phyloP scores from a whole-genome alignment of 2,113 vertebrate species.

The Alces alces region DNA sequence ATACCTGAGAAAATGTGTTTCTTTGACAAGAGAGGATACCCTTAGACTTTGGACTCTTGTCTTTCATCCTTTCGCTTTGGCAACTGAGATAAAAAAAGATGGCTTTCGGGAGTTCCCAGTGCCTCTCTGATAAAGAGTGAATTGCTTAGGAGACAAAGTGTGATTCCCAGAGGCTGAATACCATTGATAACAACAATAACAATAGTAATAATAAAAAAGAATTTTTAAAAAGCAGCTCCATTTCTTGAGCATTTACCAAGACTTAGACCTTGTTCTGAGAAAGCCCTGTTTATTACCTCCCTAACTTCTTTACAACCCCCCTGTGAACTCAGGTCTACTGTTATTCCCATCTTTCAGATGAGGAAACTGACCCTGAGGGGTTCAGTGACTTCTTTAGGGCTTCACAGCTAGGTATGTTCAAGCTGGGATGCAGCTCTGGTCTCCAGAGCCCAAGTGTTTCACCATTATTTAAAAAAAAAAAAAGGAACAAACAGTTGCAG shows the following conservation, averaged over 20 bases:
- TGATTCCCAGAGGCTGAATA: constrained; percentile 12
- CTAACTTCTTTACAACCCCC: neutral
- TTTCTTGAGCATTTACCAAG: neutral
- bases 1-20: constrained; percentile 62
- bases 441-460: neutral
- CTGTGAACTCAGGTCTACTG: accelerated
- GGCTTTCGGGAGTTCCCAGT: constrained; percentile 56
- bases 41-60: constrained; percentile 63
- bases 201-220: neutral
- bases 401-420: neutral
- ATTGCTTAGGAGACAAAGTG: constrained; percentile 3
- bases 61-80: constrained; percentile 39
- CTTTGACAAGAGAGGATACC: constrained; percentile 62
- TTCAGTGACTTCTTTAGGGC: neutral
- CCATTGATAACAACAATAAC: neutral
- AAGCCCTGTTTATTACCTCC: neutral
- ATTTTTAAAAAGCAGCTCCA: neutral
- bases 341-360: neutral
- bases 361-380: neutral
- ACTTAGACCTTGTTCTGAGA: neutral
- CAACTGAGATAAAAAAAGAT: neutral
- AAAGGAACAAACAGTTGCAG: neutral
- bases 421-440: too few species aligned
- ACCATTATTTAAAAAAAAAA: neutral
- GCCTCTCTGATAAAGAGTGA: constrained; percentile 51